Base-by-base conservation (phyloP, 2,797 vertebrate genomes). In the Acanthurus lineatus region DNA sequence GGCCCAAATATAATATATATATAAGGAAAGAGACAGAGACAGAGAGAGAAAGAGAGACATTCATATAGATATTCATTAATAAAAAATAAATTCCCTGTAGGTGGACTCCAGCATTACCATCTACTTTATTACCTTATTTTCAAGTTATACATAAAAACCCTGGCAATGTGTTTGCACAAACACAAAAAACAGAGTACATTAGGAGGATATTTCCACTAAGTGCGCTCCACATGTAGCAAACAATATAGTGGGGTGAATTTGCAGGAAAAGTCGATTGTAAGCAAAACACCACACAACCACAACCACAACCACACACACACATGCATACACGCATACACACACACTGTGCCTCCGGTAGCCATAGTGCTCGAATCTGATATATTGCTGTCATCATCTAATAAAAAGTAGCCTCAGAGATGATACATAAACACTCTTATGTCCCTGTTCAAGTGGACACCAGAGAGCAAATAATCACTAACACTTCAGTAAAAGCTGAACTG, bases 321-420 rank as follows among this genome's bases (percentile, higher is more conserved):
- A 69, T n/a, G 49, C 59, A 66, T 19, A 52, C 49, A 64, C 45
- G 59, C 44, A 28, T 52, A 69, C 60, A 51, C 14, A 52, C 62
- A 51, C 3, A 44, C 12, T 8, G 11, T 42, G 32, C 53, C 66
- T 74, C 32, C 72, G 74, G 32, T 68, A 45, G 25, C 14, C 54
- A 58, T 5, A 25, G 45, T 68, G 60, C 62, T 61, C 67, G 4
- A 49, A 74, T 84, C 69, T 85, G 83, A 89, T 81, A 48, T 77
- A 91, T 73, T 64, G 69, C 64, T 54, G 73, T 73, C 71, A 88
- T 91, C 88, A 87, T 77, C 73, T 54, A 69, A 86, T 87, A 84
- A 85, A 88, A 77, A 69, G 66, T 54, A 32, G 82, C 54, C 74
- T 78, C 76, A 82, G 58, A 79, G 73, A 81, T 82, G 79, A 87